phyloP scores from a whole-genome alignment of 1,140 invertebrate species.

The Drosophila navojoa region DNA sequence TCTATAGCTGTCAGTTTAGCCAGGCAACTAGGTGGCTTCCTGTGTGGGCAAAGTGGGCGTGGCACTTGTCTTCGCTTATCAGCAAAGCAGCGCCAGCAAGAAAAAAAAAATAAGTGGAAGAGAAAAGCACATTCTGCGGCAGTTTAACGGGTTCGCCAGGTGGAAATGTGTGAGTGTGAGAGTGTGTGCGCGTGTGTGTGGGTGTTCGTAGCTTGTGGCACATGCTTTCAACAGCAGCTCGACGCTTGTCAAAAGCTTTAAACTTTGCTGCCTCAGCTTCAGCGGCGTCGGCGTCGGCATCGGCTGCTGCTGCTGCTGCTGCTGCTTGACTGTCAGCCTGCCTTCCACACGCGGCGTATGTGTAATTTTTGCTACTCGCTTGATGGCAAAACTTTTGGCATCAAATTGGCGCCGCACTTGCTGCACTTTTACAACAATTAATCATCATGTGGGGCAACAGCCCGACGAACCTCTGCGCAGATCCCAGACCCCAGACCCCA shows the following conservation, averaged over 20 bases:
- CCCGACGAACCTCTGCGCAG: conserved; percentile 9
- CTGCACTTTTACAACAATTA: conserved; percentile 66
- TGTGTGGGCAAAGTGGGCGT: conserved; percentile 18
- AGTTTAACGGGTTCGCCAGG: conserved; percentile 68
- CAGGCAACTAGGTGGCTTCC: conserved; percentile 41
- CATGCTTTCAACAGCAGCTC: conserved; percentile 58
- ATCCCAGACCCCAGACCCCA: too few relatives aligned
- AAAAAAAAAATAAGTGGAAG: background rate
- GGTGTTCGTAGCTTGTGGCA: conserved; percentile 65
- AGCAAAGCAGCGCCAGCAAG: conserved; percentile 47
- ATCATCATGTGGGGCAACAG: conserved; percentile 50
- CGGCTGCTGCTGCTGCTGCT: too few relatives aligned
- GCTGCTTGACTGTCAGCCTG: conserved; percentile 6
- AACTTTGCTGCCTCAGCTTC: conserved; percentile 30
- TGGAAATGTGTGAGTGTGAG: conserved; percentile 28
- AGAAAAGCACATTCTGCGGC: conserved; percentile 44
- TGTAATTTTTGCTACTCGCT: conserved; percentile 61
- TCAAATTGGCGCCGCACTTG: conserved; percentile 64
- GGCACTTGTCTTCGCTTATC: conserved; percentile 64
- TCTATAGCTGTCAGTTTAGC: conserved; percentile 80
- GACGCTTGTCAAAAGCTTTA: conserved; percentile 45
- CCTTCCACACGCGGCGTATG: conserved; percentile 52
- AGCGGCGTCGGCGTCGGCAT: too few relatives aligned
- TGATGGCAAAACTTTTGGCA: conserved; percentile 69
- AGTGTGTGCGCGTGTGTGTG: conserved; percentile 38